These are phyloP conservation scores for Eciton burchellii DNA, from an alignment of 1,140 invertebrate species.

Conservation along the genomic window DNA sequence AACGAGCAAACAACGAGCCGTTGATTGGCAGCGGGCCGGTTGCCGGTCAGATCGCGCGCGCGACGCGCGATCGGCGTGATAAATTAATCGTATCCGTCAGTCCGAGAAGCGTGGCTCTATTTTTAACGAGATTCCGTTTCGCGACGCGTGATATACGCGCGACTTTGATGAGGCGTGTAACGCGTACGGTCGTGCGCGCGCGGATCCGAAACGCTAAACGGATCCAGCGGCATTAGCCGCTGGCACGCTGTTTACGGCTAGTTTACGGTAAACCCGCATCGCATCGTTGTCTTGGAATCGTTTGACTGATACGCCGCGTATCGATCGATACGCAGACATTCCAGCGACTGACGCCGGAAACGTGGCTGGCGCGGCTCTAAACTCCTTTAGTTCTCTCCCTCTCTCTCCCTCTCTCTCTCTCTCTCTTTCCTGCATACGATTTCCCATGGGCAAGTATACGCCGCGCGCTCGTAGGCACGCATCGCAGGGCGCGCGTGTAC, in stretches of 20 bases:
- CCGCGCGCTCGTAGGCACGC: neutral
- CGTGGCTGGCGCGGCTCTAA: neutral
- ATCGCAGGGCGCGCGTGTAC: neutral
- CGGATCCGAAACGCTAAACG: slow-evolving; percentile 35
- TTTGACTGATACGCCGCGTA: slow-evolving; percentile 36
- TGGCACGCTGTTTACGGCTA: slow-evolving; percentile 27
- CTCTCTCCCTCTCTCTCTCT: slow-evolving; percentile 39
- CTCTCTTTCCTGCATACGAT: slow-evolving; percentile 30
- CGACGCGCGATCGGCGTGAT: neutral
- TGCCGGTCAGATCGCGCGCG: neutral
- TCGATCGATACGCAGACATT: slow-evolving; percentile 36
- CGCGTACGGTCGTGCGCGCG: too few relatives aligned
- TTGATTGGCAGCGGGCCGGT: slow-evolving; percentile 25
- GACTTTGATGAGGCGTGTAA: slow-evolving; percentile 14
- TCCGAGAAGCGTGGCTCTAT: neutral
- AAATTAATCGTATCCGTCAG: neutral
- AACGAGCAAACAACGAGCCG: slow-evolving; percentile 11
- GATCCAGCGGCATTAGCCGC: slow-evolving; percentile 2
- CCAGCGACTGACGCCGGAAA: slow-evolving; percentile 11
- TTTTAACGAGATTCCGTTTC: neutral
- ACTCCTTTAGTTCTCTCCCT: slow-evolving; percentile 30
- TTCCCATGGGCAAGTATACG: slow-evolving; percentile 48
- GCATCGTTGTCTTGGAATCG: slow-evolving; percentile 40
- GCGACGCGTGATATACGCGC: neutral
- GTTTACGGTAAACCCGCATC: slow-evolving; percentile 10